A percentile compares a stretch with the other conserved stretches of the same genome.
phyloP scores from a whole-genome alignment of 2,888 invertebrate genomes.

The Luffia ferchaultella region DNA sequence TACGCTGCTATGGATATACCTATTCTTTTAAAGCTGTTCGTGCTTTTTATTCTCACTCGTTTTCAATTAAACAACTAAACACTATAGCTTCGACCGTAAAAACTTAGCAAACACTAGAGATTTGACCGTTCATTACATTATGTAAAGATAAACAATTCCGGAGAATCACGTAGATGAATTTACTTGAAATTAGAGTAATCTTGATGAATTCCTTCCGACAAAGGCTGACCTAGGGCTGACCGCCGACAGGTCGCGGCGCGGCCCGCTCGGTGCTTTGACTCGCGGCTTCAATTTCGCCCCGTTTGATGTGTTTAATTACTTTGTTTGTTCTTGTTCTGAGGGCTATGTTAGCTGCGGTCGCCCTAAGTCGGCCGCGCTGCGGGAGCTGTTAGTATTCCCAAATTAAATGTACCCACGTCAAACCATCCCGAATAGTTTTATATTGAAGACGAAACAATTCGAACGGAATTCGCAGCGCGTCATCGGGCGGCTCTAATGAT shows the following conservation, averaged over 20 bases:
- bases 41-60: neutral
- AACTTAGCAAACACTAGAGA: too few relatives aligned
- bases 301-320: constrained; percentile 67
- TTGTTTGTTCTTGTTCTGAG: constrained; percentile 57
- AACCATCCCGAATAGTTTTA: constrained; percentile 18
- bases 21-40: neutral
- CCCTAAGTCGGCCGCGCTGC: constrained; percentile 52
- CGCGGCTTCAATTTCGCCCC: constrained; percentile 50
- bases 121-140: too few relatives aligned
- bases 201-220: constrained; percentile 1
- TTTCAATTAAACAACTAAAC: too few relatives aligned
- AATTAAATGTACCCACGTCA: constrained; percentile 63
- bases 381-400: constrained; percentile 54
- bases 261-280: constrained; percentile 37
- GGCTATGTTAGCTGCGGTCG: constrained; percentile 53
- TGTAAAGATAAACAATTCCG: too few relatives aligned
- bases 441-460: neutral
- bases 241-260: constrained; percentile 10
- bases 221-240: constrained; percentile 4
- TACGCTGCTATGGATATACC: neutral
- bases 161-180: neutral
- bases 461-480: neutral
- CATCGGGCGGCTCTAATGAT: neutral
- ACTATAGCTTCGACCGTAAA: too few relatives aligned
- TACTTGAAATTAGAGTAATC: neutral